Evolutionary conservation across 2,888 invertebrate genomes (phyloP), one percentile per base, ranked within the genome.

Genomic region (Drosophila colorata): DNA sequence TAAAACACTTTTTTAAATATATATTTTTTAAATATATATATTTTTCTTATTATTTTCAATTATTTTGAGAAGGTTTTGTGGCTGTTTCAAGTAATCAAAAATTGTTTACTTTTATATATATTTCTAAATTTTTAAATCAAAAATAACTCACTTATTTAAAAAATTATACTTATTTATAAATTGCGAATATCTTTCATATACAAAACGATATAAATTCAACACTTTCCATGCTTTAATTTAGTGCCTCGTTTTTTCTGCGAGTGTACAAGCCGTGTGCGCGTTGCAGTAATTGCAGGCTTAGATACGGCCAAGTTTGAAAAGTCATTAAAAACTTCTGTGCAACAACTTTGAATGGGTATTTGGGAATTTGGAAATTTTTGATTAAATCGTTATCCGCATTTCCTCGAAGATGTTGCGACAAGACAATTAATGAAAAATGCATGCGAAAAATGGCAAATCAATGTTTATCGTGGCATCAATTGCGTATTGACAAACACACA

Each of bases 401-500:
- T 33, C 33, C 66, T 57, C 33, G 56, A 35, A 61, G 61, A 68
- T 48, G 44, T 38, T 51, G 66, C 53, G 63, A 65, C 69, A 70
- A 63, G 74, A 70, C 89, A 91, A 91, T 91, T 91, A 90, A 91
- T 90, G 78, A 90, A 87, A 91, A 85, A 91, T 90, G 85, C 87
- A 89, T 85, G 71, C 59, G 67, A 74, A 61, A 76, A 87, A 81
- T 69, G 69, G 78, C 76, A 81, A 90, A 90, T 90, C 91, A 91
- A 90, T 90, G 87, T 89, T 90, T 90, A 89, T 88, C 91, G 91
- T 90, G 91, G 90, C 90, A 82, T 80, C 85, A 90, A 88, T 91
- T 75, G 74, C 51, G 78, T 86, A 78, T 82, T 53, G 73, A 67
- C 73, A 63, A 53, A 46, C 59, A 59, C 52, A 60, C 51, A 59